Percentiles rank a stretch among this genome's conserved stretches.
These are phyloP conservation scores for Phrynocephalus vlangalii DNA, from an alignment of 2,797 vertebrate genomes.

Conservation along the genomic window DNA sequence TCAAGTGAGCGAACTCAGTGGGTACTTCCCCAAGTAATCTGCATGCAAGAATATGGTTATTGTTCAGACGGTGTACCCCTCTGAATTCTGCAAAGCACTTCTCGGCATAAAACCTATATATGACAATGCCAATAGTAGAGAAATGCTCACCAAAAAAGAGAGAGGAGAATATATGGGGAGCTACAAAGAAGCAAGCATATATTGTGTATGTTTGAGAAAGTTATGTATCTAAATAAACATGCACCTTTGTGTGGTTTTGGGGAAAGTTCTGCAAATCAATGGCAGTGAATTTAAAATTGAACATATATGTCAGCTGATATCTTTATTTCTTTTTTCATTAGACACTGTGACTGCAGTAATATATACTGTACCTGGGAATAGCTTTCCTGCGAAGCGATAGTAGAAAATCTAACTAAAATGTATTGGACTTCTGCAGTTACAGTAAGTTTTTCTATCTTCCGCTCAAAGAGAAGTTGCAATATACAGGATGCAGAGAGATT, in stretches of 20 bases:
- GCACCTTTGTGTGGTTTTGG: neutral
- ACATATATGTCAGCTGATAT: too few relatives aligned
- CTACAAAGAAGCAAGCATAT: neutral
- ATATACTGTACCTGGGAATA: neutral
- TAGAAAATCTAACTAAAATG: neutral
- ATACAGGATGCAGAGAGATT: neutral
- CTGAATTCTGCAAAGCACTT: neutral
- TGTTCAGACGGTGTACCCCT: neutral
- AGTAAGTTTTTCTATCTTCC: neutral
- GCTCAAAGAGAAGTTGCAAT: neutral
- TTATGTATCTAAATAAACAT: neutral
- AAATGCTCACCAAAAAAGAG: neutral
- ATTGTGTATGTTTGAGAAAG: neutral
- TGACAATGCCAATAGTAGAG: neutral
- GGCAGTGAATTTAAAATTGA: too few relatives aligned
- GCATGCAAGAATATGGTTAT: neutral
- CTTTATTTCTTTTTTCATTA: neutral
- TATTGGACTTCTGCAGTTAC: neutral
- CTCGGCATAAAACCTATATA: neutral
- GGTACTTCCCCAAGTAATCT: neutral
- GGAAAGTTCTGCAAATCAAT: too few relatives aligned
- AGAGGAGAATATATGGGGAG: neutral
- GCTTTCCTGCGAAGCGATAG: neutral
- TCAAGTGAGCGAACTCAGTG: neutral
- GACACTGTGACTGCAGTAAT: neutral